Evolutionary conservation across 2,797 vertebrate species (phyloP).

Genomic region (Prunella strophiata): DNA sequence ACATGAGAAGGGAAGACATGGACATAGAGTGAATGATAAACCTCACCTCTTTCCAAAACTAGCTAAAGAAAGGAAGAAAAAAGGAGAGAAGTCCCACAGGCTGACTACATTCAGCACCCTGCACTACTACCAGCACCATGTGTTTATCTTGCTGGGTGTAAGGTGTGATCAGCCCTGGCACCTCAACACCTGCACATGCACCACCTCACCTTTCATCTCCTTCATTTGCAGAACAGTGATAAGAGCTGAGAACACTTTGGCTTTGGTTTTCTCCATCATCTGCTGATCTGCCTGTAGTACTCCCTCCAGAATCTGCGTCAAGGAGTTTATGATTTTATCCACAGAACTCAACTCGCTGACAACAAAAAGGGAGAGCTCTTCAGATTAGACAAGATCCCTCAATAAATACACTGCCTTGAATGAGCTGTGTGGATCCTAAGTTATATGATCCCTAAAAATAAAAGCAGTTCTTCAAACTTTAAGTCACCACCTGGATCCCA

Average conservation of each 20-base stretch:
- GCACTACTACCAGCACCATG: background rate
- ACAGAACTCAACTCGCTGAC: constrained; percentile 87
- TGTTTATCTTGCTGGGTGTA: background rate
- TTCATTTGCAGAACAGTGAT: constrained; percentile 94
- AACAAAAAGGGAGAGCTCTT: constrained; percentile 50
- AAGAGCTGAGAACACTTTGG: constrained; percentile 93
- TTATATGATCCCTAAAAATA: background rate
- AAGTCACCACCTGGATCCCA: background rate
- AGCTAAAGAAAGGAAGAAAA: background rate
- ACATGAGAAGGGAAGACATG: background rate
- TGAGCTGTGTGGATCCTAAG: background rate
- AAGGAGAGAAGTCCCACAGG: background rate
- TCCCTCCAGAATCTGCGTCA: constrained; percentile 92
- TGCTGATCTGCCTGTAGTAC: constrained; percentile 91
- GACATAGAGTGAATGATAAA: background rate
- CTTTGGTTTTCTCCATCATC: constrained; percentile 94
- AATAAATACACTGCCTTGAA: background rate
- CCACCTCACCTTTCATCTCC: constrained; percentile 85
- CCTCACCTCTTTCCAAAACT: background rate
- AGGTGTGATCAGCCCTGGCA: background rate
- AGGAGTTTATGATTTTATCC: constrained; percentile 87
- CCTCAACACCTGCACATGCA: background rate
- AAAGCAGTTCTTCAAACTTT: background rate
- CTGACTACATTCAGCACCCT: background rate
- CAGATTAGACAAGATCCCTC: constrained; percentile 48